phyloP scores from a whole-genome alignment of 2,113 vertebrate species.

The Lepus timidus region DNA sequence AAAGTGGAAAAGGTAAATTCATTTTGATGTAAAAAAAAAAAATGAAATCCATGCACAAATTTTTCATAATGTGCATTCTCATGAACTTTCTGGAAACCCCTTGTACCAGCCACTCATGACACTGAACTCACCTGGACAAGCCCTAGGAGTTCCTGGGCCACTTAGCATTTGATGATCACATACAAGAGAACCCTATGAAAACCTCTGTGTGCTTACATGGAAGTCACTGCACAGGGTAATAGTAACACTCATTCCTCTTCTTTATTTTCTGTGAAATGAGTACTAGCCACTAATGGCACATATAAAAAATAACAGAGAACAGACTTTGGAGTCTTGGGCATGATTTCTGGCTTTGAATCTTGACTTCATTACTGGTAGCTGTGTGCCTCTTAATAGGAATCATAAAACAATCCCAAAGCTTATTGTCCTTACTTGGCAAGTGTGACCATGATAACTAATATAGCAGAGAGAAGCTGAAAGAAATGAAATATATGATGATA shows the following conservation, averaged over 20 bases:
- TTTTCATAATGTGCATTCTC: no score
- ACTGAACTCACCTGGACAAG: background rate
- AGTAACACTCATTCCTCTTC: background rate
- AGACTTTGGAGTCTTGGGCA: background rate
- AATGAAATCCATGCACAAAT: no score
- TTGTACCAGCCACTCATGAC: background rate
- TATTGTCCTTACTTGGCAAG: background rate
- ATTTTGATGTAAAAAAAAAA: no score
- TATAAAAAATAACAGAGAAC: background rate
- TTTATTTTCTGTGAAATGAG: background rate
- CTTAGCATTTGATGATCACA: background rate
- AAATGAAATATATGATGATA: background rate
- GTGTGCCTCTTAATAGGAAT: background rate
- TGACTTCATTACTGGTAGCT: background rate
- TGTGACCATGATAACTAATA: background rate
- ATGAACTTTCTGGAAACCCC: no score
- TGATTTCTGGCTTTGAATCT: background rate
- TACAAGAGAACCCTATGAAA: background rate
- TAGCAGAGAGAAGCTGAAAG: background rate
- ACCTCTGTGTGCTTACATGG: background rate
- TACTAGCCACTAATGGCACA: background rate
- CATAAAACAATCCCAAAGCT: background rate
- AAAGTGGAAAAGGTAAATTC: no score
- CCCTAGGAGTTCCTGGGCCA: background rate
- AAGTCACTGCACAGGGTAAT: background rate